Base-by-base conservation (phyloP, 2,888 invertebrate species). In the Andricus quercusramuli region DNA sequence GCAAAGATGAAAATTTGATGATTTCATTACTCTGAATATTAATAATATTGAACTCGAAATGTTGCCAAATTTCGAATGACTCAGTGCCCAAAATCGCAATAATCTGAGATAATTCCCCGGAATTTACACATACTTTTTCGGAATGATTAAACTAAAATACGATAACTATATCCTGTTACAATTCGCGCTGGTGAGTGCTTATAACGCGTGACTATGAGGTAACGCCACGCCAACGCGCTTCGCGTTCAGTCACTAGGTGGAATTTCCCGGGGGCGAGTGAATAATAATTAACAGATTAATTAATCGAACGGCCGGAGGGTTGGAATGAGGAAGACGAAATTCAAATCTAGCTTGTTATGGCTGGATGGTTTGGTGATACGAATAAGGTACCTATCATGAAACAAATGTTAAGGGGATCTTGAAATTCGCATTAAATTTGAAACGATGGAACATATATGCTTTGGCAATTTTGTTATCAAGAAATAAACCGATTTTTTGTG, bases 201-300 rank as follows among this genome's bases (percentile, higher is more conserved):
- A 44, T 64, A 44, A 81, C 74, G 41, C 67, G 47, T 66, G 59
- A 67, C 59, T 78, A 64, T 15, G n/a, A 59, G 15, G 32, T 32
- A 74, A 74, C 32, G 11, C n/a, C 37, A 62, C 47, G 47, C 41
- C 41, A 76, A 79, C 74, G 47, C 67, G 66, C 79, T 82, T 66
- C 64, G 65, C 79, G 78, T 82, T 79, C 81, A 80, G 70, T 80
- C 82, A 78, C 79, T 82, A 80, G 81, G 67, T 81, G 82, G 70
- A 86, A 86, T 86, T 87, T 86, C 86, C 87, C 77, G 78, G 83
- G 83, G 86, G 76, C 83, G 81, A 82, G 86, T 87, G 84, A 86
- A 86, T 86, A 80, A 87, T 87, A 47, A 47, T 62, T 86, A 84
- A 86, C 80, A 83, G 84, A 87, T 86, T 86, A 87, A 87, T 87